Evolutionary conservation across 2,888 invertebrate species (phyloP), one percentile per base, ranked within the genome.

Genomic region (Pammene aurita): DNA sequence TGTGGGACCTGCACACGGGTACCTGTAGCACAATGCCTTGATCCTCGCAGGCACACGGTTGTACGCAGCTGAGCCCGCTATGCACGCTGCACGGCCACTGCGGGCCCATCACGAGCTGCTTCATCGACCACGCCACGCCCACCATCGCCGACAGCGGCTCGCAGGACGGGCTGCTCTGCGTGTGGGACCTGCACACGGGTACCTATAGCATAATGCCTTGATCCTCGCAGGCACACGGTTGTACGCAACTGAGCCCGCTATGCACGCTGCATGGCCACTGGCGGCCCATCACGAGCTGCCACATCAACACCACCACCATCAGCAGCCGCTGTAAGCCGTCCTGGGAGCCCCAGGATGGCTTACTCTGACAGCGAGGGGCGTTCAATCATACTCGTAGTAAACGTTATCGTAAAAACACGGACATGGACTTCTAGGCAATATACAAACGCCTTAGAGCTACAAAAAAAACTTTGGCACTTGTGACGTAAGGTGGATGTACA

Each of bases 11-110:
- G 44, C 94, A 96, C 71, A 98, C 98, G 5, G 98, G 97, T 94
- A 90, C 87, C 38, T 86, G 46, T 16, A 54, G 5, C 38, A 38
- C 38, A 38, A 1, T 38, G 38, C 38, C 38, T 38, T 38, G 38
- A 38, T 38, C 38, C 38, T 9, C 38, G 38, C 38, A 96, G 96
- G 96, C 96, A 67, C 97, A 95, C 87, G 95, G 96, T 71, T 93
- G 97, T 74, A 95, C 74, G 95, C 96, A 74, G 97, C 94, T 96
- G 64, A 94, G 94, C 65, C 95, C 96, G 69, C 89, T 98, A 78
- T 98, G 97, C 85, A 98, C 98, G 0, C 90, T 99, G 64, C 98
- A 98, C 86, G 98, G 98, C 0, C 99, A 99, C 89, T 97, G 96
- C 81, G 98, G 97, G 2, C 97, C 98, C 0, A 96, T 99, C 75